phyloP scores from a whole-genome alignment of 2,797 vertebrate genomes.

The Coilia nasus region DNA sequence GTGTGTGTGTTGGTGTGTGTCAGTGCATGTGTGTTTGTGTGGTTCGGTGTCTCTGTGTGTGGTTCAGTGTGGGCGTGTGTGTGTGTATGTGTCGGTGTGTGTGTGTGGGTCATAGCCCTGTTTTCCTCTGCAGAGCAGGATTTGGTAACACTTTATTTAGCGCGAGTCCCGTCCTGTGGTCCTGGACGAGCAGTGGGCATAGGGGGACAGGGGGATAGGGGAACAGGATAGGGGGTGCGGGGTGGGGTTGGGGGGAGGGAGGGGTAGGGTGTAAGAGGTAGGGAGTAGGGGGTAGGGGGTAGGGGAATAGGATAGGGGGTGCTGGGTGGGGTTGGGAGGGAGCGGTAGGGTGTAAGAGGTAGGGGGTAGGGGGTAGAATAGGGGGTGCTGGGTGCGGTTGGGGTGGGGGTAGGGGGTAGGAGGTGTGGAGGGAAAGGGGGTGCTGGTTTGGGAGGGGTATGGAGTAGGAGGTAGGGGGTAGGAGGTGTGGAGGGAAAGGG shows the following conservation, averaged over 20 bases:
- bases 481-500: too few relatives aligned
- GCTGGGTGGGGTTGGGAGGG: too few relatives aligned
- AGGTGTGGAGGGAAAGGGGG: too few relatives aligned
- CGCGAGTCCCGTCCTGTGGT: slow-evolving; percentile 53
- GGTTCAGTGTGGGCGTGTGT: neutral
- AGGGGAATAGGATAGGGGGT: too few relatives aligned
- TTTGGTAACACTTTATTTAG: slow-evolving; percentile 53
- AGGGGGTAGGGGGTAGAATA: too few relatives aligned
- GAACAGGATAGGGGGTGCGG: neutral
- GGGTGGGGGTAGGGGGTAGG: too few relatives aligned
- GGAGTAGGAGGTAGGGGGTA: neutral
- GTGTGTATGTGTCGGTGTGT: neutral
- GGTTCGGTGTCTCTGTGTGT: neutral
- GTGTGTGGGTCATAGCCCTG: slow-evolving; percentile 14
- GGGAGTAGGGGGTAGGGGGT: too few relatives aligned
- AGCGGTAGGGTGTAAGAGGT: neutral
- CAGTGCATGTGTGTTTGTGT: neutral
- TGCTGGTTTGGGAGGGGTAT: too few relatives aligned
- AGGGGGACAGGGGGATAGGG: neutral
- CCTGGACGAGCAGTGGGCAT: neutral
- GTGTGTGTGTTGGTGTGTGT: neutral
- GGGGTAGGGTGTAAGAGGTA: neutral
- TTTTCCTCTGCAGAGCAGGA: slow-evolving; percentile 40
- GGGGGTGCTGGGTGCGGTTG: too few relatives aligned
- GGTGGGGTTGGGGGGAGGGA: neutral